phyloP scores from a whole-genome alignment of 1,140 invertebrate genomes.

The Lepidurus arcticus region DNA sequence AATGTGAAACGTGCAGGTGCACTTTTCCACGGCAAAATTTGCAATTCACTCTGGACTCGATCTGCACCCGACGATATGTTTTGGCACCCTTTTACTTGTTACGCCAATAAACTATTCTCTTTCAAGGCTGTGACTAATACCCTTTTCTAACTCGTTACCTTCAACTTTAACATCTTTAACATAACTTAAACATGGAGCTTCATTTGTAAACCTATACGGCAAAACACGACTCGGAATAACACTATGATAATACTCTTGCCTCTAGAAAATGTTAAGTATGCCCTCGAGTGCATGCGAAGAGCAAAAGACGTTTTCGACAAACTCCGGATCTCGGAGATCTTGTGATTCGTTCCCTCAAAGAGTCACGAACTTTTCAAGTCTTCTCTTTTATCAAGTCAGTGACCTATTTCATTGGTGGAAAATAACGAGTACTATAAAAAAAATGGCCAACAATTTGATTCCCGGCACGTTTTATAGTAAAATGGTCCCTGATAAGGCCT shows the following conservation, averaged over 20 bases:
- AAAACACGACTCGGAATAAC: neutral
- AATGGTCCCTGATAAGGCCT: neutral
- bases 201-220: neutral
- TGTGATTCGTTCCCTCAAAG: neutral
- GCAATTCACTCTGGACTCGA: slow-evolving; percentile 6
- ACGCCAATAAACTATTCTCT: neutral
- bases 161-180: neutral
- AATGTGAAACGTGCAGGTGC: slow-evolving; percentile 6
- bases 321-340: neutral
- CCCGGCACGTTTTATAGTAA: neutral
- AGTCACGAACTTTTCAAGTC: slow-evolving; percentile 1
- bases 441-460: neutral
- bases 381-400: slow-evolving; percentile 11
- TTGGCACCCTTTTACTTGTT: slow-evolving; percentile 1
- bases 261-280: too few relatives aligned
- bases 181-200: neutral
- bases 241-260: neutral
- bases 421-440: neutral
- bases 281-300: too few relatives aligned
- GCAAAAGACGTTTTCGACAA: neutral
- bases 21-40: neutral
- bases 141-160: neutral
- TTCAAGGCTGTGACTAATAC: slow-evolving; percentile 1
- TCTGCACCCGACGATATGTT: neutral
- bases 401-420: neutral